These are phyloP conservation scores for Hydrolagus affinis DNA, from an alignment of 2,113 vertebrate genomes.

Conservation along the genomic window DNA sequence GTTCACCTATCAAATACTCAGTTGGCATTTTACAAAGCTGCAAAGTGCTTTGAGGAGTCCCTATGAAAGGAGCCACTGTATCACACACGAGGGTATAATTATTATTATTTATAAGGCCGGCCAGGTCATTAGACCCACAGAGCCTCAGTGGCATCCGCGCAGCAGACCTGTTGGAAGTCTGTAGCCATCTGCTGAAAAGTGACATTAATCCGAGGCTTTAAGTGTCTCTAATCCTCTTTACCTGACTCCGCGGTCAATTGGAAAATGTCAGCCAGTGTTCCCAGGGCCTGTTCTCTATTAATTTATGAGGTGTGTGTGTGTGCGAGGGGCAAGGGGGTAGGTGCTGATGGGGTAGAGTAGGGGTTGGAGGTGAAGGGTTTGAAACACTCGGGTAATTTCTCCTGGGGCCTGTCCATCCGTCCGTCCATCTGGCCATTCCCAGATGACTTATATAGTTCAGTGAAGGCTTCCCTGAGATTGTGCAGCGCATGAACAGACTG, in stretches of 20 bases:
- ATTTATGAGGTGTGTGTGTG: not conserved
- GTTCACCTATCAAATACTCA: too few relatives aligned
- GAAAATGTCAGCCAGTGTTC: not conserved
- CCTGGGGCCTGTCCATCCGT: not conserved
- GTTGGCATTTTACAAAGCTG: too few relatives aligned
- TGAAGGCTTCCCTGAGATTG: not conserved
- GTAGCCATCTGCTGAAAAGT: constrained; percentile 1
- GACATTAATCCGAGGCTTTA: constrained; percentile 11
- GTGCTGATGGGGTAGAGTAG: too few relatives aligned
- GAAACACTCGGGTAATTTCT: constrained; percentile 5
- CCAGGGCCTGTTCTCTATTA: not conserved
- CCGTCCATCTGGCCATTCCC: too few relatives aligned
- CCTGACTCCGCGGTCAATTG: not conserved
- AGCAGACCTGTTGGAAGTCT: not conserved
- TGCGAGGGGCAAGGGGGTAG: not conserved
- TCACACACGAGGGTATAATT: too few relatives aligned
- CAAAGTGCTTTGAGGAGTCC: too few relatives aligned
- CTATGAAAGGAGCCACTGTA: too few relatives aligned
- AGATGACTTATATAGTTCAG: constrained; percentile 13
- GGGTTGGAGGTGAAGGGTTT: not conserved
- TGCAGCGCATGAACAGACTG: not conserved
- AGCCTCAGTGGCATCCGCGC: not conserved
- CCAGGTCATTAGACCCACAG: not conserved
- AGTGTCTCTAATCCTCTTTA: constrained; percentile 9
- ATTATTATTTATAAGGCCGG: too few relatives aligned